Evolutionary conservation across 1,140 invertebrate species (phyloP).

Genomic region (Hirudo medicinalis): DNA sequence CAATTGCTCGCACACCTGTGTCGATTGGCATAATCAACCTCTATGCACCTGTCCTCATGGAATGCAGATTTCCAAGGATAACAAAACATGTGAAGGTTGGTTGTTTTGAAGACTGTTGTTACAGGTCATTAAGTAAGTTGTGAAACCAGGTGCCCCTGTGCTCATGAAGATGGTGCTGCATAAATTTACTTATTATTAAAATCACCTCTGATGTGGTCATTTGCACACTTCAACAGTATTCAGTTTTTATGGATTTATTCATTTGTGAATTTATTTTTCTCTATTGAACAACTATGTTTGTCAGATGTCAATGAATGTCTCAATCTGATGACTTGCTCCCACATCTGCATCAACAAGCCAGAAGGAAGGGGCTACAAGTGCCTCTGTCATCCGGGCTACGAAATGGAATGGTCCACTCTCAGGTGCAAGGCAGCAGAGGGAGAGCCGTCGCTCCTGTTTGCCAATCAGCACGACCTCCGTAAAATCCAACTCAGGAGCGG

Average conservation of each 20-base stretch:
- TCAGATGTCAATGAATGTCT: slow-evolving; percentile 84
- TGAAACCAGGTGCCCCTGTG: neutral
- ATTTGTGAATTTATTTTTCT: too few species aligned
- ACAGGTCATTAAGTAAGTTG: neutral
- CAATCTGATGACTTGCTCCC: slow-evolving; percentile 70
- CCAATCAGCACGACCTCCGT: slow-evolving; percentile 35
- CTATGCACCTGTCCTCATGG: slow-evolving; percentile 26
- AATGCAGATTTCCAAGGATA: slow-evolving; percentile 27
- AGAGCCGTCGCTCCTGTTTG: slow-evolving; percentile 31
- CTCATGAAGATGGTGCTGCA: neutral
- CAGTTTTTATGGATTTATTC: too few species aligned
- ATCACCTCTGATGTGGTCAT: too few species aligned
- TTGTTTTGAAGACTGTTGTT: neutral
- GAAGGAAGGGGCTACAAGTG: slow-evolving; percentile 70
- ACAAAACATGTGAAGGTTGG: slow-evolving; percentile 18
- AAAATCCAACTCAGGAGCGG: slow-evolving; percentile 25
- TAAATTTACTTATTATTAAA: too few species aligned
- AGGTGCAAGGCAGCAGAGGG: slow-evolving; percentile 57
- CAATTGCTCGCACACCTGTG: slow-evolving; percentile 25
- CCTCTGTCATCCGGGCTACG: slow-evolving; percentile 70
- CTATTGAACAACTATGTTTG: slow-evolving; percentile 29
- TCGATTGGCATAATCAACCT: slow-evolving; percentile 13
- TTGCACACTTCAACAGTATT: too few species aligned
- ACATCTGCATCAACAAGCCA: slow-evolving; percentile 76
- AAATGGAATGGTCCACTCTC: slow-evolving; percentile 63